phyloP scores from a whole-genome alignment of 1,140 invertebrate genomes.

The Cepaea nemoralis region DNA sequence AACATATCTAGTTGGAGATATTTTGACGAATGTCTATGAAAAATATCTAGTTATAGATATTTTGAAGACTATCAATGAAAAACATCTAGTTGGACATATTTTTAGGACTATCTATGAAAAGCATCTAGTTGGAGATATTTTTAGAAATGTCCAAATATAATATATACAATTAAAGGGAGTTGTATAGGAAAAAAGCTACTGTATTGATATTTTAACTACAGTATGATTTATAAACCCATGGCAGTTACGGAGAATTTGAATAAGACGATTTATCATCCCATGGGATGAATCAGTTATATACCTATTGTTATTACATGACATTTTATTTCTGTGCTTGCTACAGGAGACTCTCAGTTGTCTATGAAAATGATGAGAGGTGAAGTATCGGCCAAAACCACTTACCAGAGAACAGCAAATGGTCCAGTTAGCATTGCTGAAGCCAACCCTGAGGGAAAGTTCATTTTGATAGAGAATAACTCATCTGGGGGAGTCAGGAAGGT shows the following conservation, averaged over 20 bases:
- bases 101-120: too few relatives aligned
- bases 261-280: too few relatives aligned
- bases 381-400: slow-evolving; percentile 75
- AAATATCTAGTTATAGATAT: too few relatives aligned
- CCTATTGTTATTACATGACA: neutral
- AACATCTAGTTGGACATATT: too few relatives aligned
- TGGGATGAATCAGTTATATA: neutral
- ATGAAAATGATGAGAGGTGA: slow-evolving; percentile 73
- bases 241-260: neutral
- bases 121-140: too few relatives aligned
- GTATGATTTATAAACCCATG: neutral
- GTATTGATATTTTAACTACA: too few relatives aligned
- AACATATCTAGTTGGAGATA: too few relatives aligned
- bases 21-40: too few relatives aligned
- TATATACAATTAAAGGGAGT: too few relatives aligned
- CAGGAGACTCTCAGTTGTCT: slow-evolving; percentile 56
- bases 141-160: too few relatives aligned
- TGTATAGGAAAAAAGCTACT: too few relatives aligned
- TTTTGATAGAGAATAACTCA: slow-evolving; percentile 73
- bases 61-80: too few relatives aligned
- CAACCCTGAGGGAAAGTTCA: slow-evolving; percentile 73
- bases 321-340: neutral
- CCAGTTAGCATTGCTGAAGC: slow-evolving; percentile 73
- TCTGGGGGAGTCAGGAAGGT: slow-evolving; percentile 43
- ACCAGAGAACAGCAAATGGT: slow-evolving; percentile 74